Conservation (phyloP, 2,888 invertebrate species). For the Eupithecia dodoneata region DNA sequence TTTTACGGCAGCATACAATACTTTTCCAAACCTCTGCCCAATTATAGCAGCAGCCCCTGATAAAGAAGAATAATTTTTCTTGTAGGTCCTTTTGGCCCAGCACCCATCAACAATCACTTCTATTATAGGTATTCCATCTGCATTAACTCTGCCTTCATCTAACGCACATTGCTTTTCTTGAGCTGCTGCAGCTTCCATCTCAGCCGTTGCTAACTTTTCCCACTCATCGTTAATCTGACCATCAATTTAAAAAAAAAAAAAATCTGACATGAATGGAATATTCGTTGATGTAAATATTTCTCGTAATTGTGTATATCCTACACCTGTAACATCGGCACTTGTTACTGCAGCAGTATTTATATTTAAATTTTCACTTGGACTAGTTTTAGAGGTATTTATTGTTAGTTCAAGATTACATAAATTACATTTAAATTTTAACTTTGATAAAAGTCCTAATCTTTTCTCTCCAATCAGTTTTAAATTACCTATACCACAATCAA, state of each 20-base stretch:
- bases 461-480: background rate
- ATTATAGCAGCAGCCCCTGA: too few species aligned
- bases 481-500: constrained; percentile 1
- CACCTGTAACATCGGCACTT: background rate
- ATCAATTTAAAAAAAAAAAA: background rate
- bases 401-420: background rate
- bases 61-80: too few species aligned
- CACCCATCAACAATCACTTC: constrained; percentile 34
- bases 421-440: constrained; percentile 7
- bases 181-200: constrained; percentile 10
- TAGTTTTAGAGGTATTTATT: background rate
- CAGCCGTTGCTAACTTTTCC: constrained; percentile 2
- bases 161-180: constrained; percentile 13
- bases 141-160: constrained; percentile 10
- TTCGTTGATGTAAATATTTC: background rate
- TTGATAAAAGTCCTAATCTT: background rate
- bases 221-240: background rate
- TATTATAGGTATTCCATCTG: constrained; percentile 41
- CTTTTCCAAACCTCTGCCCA: too few species aligned
- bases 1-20: too few species aligned
- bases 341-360: constrained; percentile 1
- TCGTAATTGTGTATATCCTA: background rate
- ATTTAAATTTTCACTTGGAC: constrained; percentile 1
- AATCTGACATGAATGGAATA: background rate
- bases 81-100: too few species aligned